Evolutionary conservation across 2,888 invertebrate genomes (phyloP).

Genomic region (Mylabris sibirica): DNA sequence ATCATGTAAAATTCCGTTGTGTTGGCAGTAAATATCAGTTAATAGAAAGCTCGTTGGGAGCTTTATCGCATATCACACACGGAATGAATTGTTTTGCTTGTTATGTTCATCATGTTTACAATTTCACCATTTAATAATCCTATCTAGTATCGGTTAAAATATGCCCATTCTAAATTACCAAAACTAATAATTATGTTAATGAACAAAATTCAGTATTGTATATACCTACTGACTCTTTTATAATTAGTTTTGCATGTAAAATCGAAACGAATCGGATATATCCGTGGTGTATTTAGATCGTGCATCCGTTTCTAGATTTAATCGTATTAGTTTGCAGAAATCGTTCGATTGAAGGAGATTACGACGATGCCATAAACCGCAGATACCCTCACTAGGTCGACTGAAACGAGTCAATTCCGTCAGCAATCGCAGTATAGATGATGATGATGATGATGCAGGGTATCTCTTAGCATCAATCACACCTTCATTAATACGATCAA

Average conservation of each 20-base stretch:
- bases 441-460: not conserved
- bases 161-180: not conserved
- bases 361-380: slow-evolving; percentile 46
- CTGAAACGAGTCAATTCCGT: not conserved
- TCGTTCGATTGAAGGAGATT: slow-evolving; percentile 44
- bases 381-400: slow-evolving; percentile 21
- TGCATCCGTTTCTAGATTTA: slow-evolving; percentile 43
- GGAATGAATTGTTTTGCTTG: slow-evolving; percentile 1
- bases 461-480: not conserved
- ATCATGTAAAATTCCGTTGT: not conserved
- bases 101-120: slow-evolving; percentile 3
- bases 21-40: not conserved
- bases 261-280: slow-evolving; percentile 19
- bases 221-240: not conserved
- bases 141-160: not conserved
- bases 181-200: not conserved
- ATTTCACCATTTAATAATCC: not conserved
- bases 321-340: slow-evolving; percentile 47
- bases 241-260: slow-evolving; percentile 12
- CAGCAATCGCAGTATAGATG: not conserved
- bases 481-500: not conserved
- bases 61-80: not conserved
- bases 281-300: slow-evolving; percentile 40
- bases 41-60: not conserved
- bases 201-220: not conserved